Conservation (phyloP, 2,888 invertebrate genomes). For the Macrostomum cliftonense region DNA sequence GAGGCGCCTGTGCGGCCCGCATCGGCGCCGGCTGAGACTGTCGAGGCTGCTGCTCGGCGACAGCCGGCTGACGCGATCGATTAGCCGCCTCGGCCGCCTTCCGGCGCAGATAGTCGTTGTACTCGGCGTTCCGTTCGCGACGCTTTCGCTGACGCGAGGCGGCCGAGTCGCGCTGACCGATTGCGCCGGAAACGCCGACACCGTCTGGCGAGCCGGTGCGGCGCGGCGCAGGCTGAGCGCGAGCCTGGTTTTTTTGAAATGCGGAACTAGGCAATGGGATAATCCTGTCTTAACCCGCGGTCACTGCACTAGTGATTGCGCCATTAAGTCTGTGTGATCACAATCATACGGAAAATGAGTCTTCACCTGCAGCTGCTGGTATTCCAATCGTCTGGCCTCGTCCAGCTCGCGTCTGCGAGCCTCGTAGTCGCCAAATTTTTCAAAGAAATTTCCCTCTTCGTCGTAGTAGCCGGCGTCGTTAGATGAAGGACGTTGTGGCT, state of each 20-base stretch:
- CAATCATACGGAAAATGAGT: too few relatives aligned
- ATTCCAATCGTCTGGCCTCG: conserved; percentile 22
- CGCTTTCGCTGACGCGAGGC: conserved; percentile 18
- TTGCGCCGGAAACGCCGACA: too few relatives aligned
- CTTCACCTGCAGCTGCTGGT: conserved; percentile 21
- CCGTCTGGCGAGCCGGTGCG: conserved; percentile 2
- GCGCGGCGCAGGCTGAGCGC: conserved; percentile 1
- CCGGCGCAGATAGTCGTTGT: conserved; percentile 19
- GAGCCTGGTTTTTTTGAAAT: background rate
- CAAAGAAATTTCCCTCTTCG: conserved; percentile 16
- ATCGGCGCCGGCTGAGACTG: too few relatives aligned
- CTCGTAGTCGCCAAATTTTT: conserved; percentile 21
- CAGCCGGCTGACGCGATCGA: too few relatives aligned
- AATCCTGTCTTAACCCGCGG: conserved; percentile 16
- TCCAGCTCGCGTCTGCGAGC: conserved; percentile 17
- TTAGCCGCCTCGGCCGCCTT: conserved; percentile 11
- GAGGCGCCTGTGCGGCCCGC: too few relatives aligned
- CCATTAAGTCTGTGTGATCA: too few relatives aligned
- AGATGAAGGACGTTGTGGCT: background rate
- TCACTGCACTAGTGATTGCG: too few relatives aligned
- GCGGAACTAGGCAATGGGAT: background rate
- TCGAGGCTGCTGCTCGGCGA: too few relatives aligned
- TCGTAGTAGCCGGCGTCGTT: conserved; percentile 13
- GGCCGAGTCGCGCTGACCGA: too few relatives aligned
- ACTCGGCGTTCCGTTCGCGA: conserved; percentile 24